A percentile compares a stretch with the other conserved stretches of the same genome.
Evolutionary conservation across 1,140 invertebrate genomes (phyloP).

Genomic region (Acromyrmex heyeri): DNA sequence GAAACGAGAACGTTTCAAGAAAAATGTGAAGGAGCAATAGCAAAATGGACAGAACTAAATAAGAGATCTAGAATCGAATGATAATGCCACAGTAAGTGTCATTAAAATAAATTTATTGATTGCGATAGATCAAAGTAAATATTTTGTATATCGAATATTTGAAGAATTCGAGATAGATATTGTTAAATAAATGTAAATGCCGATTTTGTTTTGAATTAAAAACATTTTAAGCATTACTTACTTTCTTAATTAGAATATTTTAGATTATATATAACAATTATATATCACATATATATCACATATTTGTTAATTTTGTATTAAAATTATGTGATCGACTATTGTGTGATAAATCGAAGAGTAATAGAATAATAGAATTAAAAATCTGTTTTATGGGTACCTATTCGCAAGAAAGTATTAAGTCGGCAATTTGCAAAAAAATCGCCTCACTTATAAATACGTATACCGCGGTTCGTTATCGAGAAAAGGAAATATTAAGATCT

Average conservation of each 20-base stretch:
- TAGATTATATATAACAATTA: neutral
- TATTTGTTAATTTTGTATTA: neutral
- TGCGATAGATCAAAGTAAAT: neutral
- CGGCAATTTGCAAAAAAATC: neutral
- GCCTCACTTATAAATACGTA: constrained; percentile 40
- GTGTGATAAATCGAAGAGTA: too few species aligned
- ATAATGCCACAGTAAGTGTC: neutral
- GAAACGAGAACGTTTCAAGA: constrained; percentile 35
- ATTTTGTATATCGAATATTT: neutral
- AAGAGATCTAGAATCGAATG: neutral
- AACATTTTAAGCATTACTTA: neutral
- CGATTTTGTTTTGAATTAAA: neutral
- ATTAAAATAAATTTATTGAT: constrained; percentile 19
- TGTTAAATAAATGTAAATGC: neutral
- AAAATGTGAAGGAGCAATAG: constrained; percentile 15
- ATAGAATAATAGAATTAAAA: too few species aligned
- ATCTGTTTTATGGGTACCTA: too few species aligned
- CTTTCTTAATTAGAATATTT: neutral
- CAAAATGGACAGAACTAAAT: neutral
- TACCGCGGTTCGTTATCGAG: constrained; percentile 12
- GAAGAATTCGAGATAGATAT: neutral
- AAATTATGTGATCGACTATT: too few species aligned
- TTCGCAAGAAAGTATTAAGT: neutral
- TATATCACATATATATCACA: neutral
- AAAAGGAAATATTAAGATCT: constrained; percentile 33